Conservation (phyloP, 2,113 vertebrate genomes). For the Chloroceryle aenea region DNA sequence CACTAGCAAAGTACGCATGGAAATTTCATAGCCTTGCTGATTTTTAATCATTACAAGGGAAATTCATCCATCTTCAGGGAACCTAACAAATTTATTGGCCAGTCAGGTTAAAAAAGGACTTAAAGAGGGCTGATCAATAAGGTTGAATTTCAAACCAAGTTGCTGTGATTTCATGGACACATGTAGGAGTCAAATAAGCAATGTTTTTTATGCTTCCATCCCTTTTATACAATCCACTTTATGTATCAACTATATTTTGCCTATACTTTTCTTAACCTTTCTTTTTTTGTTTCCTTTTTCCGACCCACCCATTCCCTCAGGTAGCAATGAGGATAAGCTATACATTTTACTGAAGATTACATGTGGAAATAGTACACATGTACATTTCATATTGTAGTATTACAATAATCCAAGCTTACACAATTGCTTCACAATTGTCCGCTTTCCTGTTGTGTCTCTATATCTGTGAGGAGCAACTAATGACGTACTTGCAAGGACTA, state of each 20-base stretch:
- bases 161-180: not conserved
- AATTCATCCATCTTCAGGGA: not conserved
- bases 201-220: rapidly evolving
- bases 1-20: not conserved
- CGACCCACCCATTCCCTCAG: not conserved
- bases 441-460: not conserved
- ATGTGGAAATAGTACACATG: not conserved
- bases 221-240: not conserved
- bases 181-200: not conserved
- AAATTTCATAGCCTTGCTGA: not conserved
- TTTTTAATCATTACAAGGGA: not conserved
- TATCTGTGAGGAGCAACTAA: not conserved
- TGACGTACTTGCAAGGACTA: not conserved
- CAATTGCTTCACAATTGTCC: not conserved
- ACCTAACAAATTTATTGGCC: not conserved
- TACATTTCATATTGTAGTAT: not conserved
- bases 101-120: not conserved
- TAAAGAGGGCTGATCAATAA: not conserved
- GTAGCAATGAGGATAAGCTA: not conserved
- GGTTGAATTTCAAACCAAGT: not conserved
- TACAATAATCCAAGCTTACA: not conserved
- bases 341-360: not conserved
- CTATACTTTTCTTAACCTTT: not conserved
- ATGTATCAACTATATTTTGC: not conserved
- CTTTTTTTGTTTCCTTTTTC: not conserved